These are phyloP conservation scores for Caloenas nicobarica DNA, from an alignment of 2,113 vertebrate species.

Conservation along the genomic window DNA sequence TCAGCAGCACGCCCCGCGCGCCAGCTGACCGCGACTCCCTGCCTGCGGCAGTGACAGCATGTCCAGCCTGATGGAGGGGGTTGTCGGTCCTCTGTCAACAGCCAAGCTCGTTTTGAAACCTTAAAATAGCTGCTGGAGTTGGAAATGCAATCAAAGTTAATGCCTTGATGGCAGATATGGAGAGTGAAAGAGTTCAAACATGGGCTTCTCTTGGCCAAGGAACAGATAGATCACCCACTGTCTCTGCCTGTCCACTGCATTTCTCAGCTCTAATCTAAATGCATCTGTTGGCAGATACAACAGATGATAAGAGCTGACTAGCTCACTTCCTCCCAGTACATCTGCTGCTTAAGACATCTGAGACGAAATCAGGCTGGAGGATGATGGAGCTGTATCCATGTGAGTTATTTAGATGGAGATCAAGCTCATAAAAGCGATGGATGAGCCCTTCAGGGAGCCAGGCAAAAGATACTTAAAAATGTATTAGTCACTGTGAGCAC, in stretches of 20 bases:
- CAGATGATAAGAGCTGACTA: not conserved
- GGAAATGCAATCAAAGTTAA: not conserved
- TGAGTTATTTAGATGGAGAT: not conserved
- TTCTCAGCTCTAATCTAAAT: not conserved
- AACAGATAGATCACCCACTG: not conserved
- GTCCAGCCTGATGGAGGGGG: not conserved
- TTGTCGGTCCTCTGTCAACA: not conserved
- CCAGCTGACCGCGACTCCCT: accelerated
- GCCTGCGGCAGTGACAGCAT: accelerated
- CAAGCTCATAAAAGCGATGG: not conserved
- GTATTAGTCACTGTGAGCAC: not conserved
- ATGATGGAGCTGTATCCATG: accelerated
- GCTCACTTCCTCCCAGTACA: not conserved
- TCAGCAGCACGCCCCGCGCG: not conserved
- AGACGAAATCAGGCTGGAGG: not conserved
- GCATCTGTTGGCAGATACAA: not conserved
- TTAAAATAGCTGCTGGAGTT: not conserved
- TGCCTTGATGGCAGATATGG: not conserved
- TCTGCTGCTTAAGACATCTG: not conserved
- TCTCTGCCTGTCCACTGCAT: not conserved
- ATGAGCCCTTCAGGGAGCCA: not conserved
- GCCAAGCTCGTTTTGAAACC: not conserved
- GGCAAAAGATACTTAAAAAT: not conserved
- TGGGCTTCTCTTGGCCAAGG: not conserved
- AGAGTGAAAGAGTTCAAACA: not conserved